phyloP scores from a whole-genome alignment of 2,797 vertebrate genomes.

The Sebastes kiyomatsui region DNA sequence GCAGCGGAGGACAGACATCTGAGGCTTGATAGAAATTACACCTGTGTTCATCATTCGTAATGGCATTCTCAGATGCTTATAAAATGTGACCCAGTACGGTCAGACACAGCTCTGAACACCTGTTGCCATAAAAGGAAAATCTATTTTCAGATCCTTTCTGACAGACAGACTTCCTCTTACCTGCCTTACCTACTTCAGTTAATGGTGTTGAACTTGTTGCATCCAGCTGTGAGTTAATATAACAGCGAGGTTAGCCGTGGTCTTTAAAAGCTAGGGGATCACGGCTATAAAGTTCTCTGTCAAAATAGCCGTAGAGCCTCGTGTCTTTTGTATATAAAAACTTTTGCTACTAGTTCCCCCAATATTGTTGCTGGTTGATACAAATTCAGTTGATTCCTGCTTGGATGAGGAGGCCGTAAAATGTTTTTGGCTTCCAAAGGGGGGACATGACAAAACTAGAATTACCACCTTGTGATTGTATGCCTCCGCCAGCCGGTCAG shows the following conservation, averaged over 20 bases:
- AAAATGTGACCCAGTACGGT: slow-evolving; percentile 5
- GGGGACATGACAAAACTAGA: too few relatives aligned
- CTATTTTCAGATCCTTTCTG: background rate
- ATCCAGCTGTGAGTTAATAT: background rate
- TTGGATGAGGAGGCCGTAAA: too few relatives aligned
- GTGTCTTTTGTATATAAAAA: too few relatives aligned
- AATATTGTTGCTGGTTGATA: too few relatives aligned
- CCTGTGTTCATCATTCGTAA: background rate
- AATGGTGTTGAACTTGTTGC: background rate
- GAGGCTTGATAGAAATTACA: background rate
- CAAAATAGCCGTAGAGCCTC: too few relatives aligned
- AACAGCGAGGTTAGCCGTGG: background rate
- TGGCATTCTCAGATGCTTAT: background rate
- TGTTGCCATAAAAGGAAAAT: background rate
- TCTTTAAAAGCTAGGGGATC: too few relatives aligned
- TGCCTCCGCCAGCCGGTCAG: too few relatives aligned
- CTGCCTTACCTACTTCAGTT: background rate
- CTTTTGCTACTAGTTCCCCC: too few relatives aligned
- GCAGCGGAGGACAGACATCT: background rate
- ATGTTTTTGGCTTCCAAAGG: too few relatives aligned
- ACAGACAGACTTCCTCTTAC: background rate
- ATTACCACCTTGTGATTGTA: too few relatives aligned
- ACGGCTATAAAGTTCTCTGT: too few relatives aligned
- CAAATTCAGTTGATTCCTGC: too few relatives aligned
- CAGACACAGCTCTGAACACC: background rate